Conservation (phyloP, 2,113 vertebrate genomes). For the Rutilus rutilus region DNA sequence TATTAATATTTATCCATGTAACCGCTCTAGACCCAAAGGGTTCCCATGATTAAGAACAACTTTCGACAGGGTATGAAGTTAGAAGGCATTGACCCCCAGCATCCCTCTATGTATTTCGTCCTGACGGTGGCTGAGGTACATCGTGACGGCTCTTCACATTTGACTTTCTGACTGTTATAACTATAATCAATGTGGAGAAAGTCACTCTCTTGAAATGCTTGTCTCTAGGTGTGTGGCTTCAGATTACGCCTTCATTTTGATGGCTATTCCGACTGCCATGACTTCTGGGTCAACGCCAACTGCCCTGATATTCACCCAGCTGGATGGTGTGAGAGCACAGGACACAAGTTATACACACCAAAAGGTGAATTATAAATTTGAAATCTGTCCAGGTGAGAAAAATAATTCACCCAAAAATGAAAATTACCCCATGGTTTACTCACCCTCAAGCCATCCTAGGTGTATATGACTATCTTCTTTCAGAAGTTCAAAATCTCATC, state of each 20-base stretch:
- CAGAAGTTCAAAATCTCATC: too few relatives aligned
- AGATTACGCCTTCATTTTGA: constrained; percentile 96
- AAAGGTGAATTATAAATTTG: constrained; percentile 83
- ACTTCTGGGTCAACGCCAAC: constrained; percentile 98
- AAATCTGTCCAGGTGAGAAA: background rate
- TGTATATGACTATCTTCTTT: too few relatives aligned
- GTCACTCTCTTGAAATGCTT: background rate
- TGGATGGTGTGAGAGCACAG: constrained; percentile 95
- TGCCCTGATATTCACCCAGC: constrained; percentile 90
- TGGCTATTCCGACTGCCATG: constrained; percentile 95
- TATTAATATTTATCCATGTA: constrained; percentile 19
- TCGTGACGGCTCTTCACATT: background rate
- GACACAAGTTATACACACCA: constrained; percentile 92
- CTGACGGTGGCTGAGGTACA: constrained; percentile 96
- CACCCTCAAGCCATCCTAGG: too few relatives aligned
- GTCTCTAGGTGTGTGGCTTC: constrained; percentile 88
- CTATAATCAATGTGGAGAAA: background rate
- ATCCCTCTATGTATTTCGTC: constrained; percentile 97
- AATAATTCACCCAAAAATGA: background rate
- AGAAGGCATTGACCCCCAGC: constrained; percentile 95
- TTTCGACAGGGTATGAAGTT: constrained; percentile 98
- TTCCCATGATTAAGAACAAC: constrained; percentile 83
- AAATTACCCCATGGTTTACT: too few relatives aligned
- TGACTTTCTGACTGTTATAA: background rate
- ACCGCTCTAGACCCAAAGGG: constrained; percentile 78